Percentiles rank a stretch among this genome's conserved stretches.
Conservation (phyloP, 37 sponge, comb jelly and placozoan genomes). For the Axinella damicornis region DNA sequence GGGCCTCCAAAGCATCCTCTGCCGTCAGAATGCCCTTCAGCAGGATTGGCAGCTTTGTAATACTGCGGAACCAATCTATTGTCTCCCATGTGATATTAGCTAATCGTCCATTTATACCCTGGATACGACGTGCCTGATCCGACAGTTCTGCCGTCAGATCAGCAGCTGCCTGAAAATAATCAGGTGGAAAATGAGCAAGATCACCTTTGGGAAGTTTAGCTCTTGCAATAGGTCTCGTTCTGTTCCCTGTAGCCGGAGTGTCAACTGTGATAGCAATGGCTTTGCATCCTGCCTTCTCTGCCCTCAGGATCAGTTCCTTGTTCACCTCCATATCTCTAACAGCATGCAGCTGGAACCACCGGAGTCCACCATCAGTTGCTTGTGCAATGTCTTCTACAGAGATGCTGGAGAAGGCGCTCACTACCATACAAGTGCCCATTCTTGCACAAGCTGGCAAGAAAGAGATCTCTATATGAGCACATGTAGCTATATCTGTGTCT, state of each 20-base stretch:
- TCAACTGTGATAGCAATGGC: slow-evolving; percentile 27
- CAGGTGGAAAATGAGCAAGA: slow-evolving; percentile 35
- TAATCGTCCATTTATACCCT: too few species aligned
- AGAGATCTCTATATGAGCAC: too few species aligned
- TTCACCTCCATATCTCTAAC: slow-evolving; percentile 58
- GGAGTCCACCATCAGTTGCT: slow-evolving; percentile 37
- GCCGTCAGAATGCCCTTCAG: slow-evolving; percentile 87
- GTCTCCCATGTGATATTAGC: slow-evolving; percentile 70
- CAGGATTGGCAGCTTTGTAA: slow-evolving; percentile 74
- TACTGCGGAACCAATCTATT: slow-evolving; percentile 69
- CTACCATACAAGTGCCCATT: slow-evolving; percentile 69
- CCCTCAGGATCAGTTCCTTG: slow-evolving; percentile 50
- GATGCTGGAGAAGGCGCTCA: slow-evolving; percentile 72
- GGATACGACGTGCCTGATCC: too few species aligned
- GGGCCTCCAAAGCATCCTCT: slow-evolving; percentile 80
- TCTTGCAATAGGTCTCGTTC: slow-evolving; percentile 8
- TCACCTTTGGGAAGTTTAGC: slow-evolving; percentile 58
- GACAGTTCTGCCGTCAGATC: too few species aligned
- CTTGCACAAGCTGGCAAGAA: slow-evolving; percentile 35
- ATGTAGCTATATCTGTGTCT: too few species aligned
- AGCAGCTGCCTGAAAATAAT: too few species aligned
- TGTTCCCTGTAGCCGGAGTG: slow-evolving; percentile 49
- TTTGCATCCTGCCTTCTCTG: slow-evolving; percentile 73
- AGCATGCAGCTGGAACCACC: slow-evolving; percentile 89
- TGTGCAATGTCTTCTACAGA: slow-evolving; percentile 76